These are phyloP conservation scores for Pseudorectes ferrugineus DNA, from an alignment of 2,113 vertebrate species.

Conservation along the genomic window DNA sequence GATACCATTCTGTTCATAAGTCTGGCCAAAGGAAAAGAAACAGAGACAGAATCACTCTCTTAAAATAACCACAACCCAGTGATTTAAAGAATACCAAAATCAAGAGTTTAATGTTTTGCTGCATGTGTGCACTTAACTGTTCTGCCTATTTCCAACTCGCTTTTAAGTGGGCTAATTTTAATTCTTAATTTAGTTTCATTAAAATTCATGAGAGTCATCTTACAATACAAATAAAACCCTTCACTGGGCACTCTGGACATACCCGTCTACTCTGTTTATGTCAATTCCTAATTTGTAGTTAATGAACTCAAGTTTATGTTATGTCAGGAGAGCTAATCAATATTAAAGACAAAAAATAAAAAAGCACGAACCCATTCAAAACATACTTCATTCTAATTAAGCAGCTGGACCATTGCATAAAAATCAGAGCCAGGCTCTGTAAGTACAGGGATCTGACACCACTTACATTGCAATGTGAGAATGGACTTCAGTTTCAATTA, in stretches of 20 bases:
- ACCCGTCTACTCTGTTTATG: background rate
- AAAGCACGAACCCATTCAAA: background rate
- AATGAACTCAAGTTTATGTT: background rate
- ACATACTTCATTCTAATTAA: background rate
- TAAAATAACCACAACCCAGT: background rate
- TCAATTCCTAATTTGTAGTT: background rate
- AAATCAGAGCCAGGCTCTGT: background rate
- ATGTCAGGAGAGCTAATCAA: background rate
- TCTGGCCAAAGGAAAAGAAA: background rate
- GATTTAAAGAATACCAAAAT: background rate
- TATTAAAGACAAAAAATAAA: conserved; percentile 18
- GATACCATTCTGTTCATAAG: background rate
- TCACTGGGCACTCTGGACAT: background rate
- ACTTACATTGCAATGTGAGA: background rate
- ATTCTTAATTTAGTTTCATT: background rate
- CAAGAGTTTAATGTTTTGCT: background rate
- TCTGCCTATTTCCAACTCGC: background rate
- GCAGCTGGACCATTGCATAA: background rate
- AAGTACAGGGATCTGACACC: background rate
- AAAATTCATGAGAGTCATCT: background rate
- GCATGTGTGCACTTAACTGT: background rate
- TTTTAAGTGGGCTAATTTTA: background rate
- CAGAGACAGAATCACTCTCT: rapidly evolving
- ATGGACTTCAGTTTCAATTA: background rate
- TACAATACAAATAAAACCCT: background rate